phyloP scores from a whole-genome alignment of 2,797 vertebrate species.

The Cossypha polioptera region DNA sequence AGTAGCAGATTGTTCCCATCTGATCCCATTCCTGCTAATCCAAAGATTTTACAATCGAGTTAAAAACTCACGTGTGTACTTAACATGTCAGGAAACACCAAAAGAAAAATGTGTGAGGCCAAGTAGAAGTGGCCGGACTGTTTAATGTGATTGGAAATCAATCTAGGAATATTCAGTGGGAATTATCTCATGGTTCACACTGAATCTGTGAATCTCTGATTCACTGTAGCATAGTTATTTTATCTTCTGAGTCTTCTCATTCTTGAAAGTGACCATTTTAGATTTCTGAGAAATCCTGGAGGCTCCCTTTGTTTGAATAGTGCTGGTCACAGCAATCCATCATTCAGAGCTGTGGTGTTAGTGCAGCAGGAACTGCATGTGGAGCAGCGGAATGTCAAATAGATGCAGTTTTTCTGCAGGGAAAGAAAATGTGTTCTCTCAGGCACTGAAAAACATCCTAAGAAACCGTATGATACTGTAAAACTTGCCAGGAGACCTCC shows the following conservation, averaged over 20 bases:
- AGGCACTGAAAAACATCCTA: background rate
- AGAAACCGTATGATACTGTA: background rate
- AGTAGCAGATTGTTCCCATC: background rate
- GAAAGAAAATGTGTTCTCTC: background rate
- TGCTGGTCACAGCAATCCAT: background rate
- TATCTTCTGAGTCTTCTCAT: background rate
- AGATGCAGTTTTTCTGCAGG: background rate
- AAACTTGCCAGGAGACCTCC: background rate
- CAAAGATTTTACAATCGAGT: background rate
- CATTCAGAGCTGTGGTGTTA: background rate
- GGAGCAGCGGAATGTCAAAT: background rate
- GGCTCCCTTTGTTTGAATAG: background rate
- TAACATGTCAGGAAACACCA: background rate
- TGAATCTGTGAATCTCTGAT: no score
- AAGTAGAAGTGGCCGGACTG: rapidly evolving
- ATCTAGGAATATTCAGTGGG: background rate
- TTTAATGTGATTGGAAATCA: background rate
- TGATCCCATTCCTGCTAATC: background rate
- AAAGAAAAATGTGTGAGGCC: background rate
- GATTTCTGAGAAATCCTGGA: background rate
- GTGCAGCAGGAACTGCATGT: background rate
- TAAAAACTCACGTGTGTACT: background rate
- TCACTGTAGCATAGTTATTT: background rate
- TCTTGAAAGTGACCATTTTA: background rate
- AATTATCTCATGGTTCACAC: background rate